Base-by-base conservation (phyloP, 1,140 invertebrate genomes). In the Pissodes strobi region DNA sequence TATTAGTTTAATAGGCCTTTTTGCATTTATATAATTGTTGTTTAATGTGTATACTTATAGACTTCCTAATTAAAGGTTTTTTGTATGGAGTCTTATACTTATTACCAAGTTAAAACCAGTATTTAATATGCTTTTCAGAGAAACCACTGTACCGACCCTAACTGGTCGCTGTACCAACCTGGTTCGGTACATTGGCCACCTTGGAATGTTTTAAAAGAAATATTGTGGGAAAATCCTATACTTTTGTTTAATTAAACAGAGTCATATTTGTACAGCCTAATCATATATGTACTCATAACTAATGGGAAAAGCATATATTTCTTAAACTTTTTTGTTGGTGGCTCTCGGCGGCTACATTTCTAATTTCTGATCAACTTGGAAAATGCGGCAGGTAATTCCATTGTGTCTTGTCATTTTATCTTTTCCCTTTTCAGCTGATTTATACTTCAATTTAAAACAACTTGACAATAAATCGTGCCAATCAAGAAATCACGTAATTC, bases 1-100 rank as follows among this genome's bases (percentile, higher is more conserved):
- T 43, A 43, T 43, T 43, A 43, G 39, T 43, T 43, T 43, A 43
- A n/a, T 43, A 43, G 13, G 39, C n/a, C n/a, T n/a, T n/a, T 43
- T 43, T 43, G 39, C 39, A 43, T 43, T 43, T 43, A 43, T 6
- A 43, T 43, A 13, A 43, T 43, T 43, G 39, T 43, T 43, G 5
- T 43, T 43, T 17, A 43, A 43, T 43, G 15, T 43, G 9, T 43
- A 43, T 43, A 43, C 5, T 43, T 43, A 43, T 43, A 43, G 13
- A 13, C 13, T 43, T 43, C 39, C 39, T 43, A 43, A 43, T 43
- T 43, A 43, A 43, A 43, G 39, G 39, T 6, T n/a, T 43, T 43
- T 43, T 6, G 9, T 43, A n/a, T 43, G 5, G 13, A 5, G n/a
- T n/a, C n/a, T n/a, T n/a, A n/a, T n/a, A n/a, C n/a, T n/a, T n/a